Percentiles rank a stretch among this genome's conserved stretches.
Conservation (phyloP, 2,797 vertebrate species). For the Anableps anableps region DNA sequence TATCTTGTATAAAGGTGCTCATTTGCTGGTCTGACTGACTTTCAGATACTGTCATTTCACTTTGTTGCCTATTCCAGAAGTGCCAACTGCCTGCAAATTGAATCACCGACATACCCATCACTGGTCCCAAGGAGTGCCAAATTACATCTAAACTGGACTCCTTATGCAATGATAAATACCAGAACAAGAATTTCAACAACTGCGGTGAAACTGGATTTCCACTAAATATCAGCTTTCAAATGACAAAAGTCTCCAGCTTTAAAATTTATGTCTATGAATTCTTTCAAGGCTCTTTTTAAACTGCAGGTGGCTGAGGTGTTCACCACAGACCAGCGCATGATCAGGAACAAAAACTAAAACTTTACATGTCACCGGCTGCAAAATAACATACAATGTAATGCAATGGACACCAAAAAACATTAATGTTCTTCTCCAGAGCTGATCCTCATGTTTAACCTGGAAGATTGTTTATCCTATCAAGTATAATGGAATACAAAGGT, state of each 20-base stretch:
- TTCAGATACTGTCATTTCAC: no score
- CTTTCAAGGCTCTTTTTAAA: conserved; percentile 46
- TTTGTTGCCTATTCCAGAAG: no score
- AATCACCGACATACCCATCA: no score
- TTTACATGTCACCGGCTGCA: conserved; percentile 4
- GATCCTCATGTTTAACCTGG: conserved; percentile 19
- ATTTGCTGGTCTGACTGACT: no score
- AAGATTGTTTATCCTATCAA: conserved; percentile 34
- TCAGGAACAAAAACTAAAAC: not conserved
- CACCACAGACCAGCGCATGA: no score
- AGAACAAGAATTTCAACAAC: conserved; percentile 33
- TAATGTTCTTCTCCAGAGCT: not conserved
- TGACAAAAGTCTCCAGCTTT: conserved; percentile 41
- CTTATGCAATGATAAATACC: conserved; percentile 19
- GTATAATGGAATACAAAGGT: conserved; percentile 45
- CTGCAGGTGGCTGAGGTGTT: no score
- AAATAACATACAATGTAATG: not conserved
- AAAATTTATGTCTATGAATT: conserved; percentile 51
- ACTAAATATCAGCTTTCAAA: not conserved
- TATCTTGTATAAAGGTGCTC: no score
- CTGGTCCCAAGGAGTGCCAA: no score
- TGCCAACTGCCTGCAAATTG: no score
- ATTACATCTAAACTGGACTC: not conserved
- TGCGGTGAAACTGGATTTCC: conserved; percentile 28
- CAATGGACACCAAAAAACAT: conserved; percentile 22